phyloP scores from a whole-genome alignment of 2,113 vertebrate species.

The Indicator maculatus region DNA sequence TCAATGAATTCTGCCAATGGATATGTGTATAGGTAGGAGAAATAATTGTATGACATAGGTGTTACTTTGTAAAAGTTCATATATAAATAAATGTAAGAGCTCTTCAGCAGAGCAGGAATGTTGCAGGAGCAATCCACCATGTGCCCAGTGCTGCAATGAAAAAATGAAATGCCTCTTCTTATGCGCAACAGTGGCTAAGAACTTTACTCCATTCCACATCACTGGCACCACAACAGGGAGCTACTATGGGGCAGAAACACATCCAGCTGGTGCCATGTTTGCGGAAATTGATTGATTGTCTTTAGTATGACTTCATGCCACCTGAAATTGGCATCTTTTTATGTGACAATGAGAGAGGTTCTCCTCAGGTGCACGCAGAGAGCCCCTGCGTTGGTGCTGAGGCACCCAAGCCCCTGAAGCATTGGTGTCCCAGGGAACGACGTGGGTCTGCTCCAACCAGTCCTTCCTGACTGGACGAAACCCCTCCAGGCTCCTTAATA shows the following conservation, averaged over 20 bases:
- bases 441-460: not conserved
- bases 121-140: too few species aligned
- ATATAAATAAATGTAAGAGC: too few species aligned
- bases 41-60: too few species aligned
- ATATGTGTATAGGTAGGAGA: too few species aligned
- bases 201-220: too few species aligned
- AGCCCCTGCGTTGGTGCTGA: fast-evolving
- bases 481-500: fast-evolving
- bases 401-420: not conserved
- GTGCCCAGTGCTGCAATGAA: too few species aligned
- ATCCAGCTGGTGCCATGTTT: fast-evolving
- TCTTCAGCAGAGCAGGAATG: too few species aligned
- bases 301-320: fast-evolving
- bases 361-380: fast-evolving
- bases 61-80: too few species aligned
- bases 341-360: not conserved
- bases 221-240: fast-evolving
- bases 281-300: fast-evolving
- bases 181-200: too few species aligned
- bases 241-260: fast-evolving
- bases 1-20: too few species aligned
- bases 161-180: too few species aligned
- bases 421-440: fast-evolving
- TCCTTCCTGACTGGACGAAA: not conserved
- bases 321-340: not conserved